These are phyloP conservation scores for Odontocolon sp. DNA, from an alignment of 2,888 invertebrate genomes.

Conservation along the genomic window DNA sequence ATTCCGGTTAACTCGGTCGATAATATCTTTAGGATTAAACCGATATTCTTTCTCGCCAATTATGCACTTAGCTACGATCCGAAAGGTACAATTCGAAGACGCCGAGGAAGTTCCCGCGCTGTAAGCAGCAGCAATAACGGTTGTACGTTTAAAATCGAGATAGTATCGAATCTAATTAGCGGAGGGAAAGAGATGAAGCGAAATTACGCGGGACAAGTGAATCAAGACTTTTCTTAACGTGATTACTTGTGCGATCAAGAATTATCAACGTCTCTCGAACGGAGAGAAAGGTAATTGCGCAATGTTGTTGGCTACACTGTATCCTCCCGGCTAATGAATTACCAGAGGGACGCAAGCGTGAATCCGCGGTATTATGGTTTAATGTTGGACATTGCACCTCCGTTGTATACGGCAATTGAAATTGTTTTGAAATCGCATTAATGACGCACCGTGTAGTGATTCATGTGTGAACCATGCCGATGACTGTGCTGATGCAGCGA, in stretches of 20 bases:
- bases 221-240: slow-evolving; percentile 75
- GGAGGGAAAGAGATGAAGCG: slow-evolving; percentile 47
- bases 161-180: slow-evolving; percentile 72
- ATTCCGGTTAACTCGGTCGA: slow-evolving; percentile 12
- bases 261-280: slow-evolving; percentile 65
- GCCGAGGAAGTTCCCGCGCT: too few relatives aligned
- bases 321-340: slow-evolving; percentile 31
- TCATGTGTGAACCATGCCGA: slow-evolving; percentile 77
- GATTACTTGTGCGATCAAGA: slow-evolving; percentile 68
- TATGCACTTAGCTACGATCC: slow-evolving; percentile 62
- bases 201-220: slow-evolving; percentile 56
- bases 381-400: background rate
- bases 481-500: slow-evolving; percentile 78
- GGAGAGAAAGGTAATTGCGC: slow-evolving; percentile 61
- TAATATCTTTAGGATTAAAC: slow-evolving; percentile 21
- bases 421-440: slow-evolving; percentile 8
- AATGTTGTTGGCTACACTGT: slow-evolving; percentile 15
- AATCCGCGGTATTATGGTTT: background rate
- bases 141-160: slow-evolving; percentile 62
- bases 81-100: too few relatives aligned
- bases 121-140: background rate
- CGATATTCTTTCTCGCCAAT: slow-evolving; percentile 64
- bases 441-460: slow-evolving; percentile 76
- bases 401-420: background rate
- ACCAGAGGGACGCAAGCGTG: slow-evolving; percentile 3